Percentiles rank a stretch among this genome's conserved stretches.
Conservation (phyloP, 1,140 invertebrate species). For the Ctenoplectra terminalis region DNA sequence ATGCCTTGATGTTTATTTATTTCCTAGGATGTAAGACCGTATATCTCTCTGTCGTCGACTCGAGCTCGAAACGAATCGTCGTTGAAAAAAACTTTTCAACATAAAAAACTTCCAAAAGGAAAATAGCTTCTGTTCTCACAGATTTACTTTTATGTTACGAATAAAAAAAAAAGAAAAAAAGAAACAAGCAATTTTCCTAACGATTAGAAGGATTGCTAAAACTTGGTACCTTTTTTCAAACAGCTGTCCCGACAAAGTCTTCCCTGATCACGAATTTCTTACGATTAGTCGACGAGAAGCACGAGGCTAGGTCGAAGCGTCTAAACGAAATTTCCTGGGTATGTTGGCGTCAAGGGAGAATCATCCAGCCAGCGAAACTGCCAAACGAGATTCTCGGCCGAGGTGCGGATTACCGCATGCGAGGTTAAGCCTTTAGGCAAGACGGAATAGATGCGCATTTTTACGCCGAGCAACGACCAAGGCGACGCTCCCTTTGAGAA, state of each 20-base stretch:
- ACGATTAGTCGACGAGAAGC: neutral
- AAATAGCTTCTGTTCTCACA: neutral
- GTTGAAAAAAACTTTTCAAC: neutral
- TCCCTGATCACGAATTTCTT: too few relatives aligned
- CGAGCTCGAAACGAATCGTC: constrained; percentile 22
- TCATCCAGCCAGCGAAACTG: constrained; percentile 6
- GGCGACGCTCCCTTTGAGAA: constrained; percentile 62
- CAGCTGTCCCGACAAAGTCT: too few relatives aligned
- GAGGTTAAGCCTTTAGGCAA: constrained; percentile 64
- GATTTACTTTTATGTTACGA: neutral
- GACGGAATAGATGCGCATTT: constrained; percentile 65
- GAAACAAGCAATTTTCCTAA: too few relatives aligned
- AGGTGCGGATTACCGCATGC: constrained; percentile 45
- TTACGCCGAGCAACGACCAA: constrained; percentile 60
- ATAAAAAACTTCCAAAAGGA: neutral
- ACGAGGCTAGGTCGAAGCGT: neutral
- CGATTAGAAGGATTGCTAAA: too few relatives aligned
- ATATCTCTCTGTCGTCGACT: neutral
- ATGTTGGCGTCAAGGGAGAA: neutral
- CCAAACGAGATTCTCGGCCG: constrained; percentile 30
- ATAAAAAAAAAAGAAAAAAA: neutral
- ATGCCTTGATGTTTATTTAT: neutral
- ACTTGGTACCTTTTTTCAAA: too few relatives aligned
- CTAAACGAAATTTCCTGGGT: constrained; percentile 5
- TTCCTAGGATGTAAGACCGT: neutral